Evolutionary conservation across 2,113 vertebrate species (phyloP).

Genomic region (Istiophorus platypterus): DNA sequence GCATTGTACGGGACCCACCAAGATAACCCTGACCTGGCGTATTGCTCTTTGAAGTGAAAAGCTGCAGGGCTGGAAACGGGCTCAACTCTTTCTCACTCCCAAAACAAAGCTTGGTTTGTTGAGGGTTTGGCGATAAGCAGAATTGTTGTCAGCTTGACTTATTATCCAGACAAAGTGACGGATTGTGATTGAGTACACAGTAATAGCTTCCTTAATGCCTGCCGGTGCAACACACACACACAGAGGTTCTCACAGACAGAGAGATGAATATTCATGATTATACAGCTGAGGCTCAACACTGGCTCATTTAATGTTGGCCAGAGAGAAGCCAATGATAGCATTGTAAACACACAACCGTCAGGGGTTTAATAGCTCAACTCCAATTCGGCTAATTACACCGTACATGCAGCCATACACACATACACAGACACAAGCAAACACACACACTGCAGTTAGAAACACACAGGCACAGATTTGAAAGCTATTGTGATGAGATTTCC

Average conservation of each 20-base stretch:
- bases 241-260: constrained; percentile 51
- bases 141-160: constrained; percentile 72
- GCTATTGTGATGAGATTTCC: constrained; percentile 51
- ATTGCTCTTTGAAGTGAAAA: constrained; percentile 25
- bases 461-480: constrained; percentile 42
- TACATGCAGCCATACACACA: constrained; percentile 31
- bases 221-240: constrained; percentile 46
- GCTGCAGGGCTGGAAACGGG: constrained; percentile 12
- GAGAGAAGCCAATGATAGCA: constrained; percentile 69
- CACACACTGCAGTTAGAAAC: constrained; percentile 26
- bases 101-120: constrained; percentile 61
- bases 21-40: constrained; percentile 22
- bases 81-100: constrained; percentile 9
- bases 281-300: constrained; percentile 75
- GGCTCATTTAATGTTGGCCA: constrained; percentile 71
- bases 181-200: constrained; percentile 67
- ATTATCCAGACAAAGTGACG: constrained; percentile 68
- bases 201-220: constrained; percentile 72
- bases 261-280: constrained; percentile 80
- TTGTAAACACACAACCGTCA: constrained; percentile 73
- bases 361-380: constrained; percentile 72
- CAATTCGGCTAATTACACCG: constrained; percentile 71
- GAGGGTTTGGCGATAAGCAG: constrained; percentile 32
- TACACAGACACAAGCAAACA: constrained; percentile 11
- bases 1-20: not conserved